Percentiles rank a stretch among this genome's conserved stretches.
Evolutionary conservation across 2,113 vertebrate genomes (phyloP).

Genomic region (Coptodon rendalli): DNA sequence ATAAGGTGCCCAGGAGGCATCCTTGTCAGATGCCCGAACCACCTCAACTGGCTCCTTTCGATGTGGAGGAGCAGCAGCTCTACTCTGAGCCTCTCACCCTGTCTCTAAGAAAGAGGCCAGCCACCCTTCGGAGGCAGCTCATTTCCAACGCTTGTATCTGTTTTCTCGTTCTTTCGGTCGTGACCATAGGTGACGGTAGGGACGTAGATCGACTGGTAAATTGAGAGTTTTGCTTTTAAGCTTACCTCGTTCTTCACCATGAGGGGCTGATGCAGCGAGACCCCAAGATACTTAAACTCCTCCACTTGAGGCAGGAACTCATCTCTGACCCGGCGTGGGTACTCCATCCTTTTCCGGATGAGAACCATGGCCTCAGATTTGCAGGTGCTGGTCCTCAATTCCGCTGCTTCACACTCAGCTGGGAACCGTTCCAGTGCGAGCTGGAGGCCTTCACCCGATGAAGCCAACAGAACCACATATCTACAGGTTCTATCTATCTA

Average conservation of each 20-base stretch:
- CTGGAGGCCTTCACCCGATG: not conserved
- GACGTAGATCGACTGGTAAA: not conserved
- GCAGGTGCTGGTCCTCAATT: not conserved
- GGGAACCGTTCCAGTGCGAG: not conserved
- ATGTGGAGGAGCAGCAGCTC: rapidly evolving
- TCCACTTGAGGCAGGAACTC: not conserved
- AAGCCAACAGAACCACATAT: not conserved
- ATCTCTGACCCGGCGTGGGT: not conserved
- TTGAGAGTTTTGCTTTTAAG: not conserved
- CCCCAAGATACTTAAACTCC: not conserved
- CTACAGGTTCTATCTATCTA: too few relatives aligned
- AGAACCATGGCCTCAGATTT: not conserved
- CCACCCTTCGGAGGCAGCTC: not conserved
- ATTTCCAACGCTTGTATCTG: not conserved
- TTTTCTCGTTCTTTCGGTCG: rapidly evolving
- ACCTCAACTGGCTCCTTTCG: not conserved
- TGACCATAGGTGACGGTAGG: not conserved
- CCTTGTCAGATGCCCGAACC: not conserved
- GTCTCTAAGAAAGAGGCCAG: not conserved
- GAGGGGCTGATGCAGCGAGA: not conserved
- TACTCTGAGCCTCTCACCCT: not conserved
- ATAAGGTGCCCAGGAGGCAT: rapidly evolving
- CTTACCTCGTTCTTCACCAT: not conserved
- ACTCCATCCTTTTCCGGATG: not conserved
- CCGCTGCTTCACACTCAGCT: not conserved